Conservation (phyloP, 2,797 vertebrate genomes). For the Sparus aurata region DNA sequence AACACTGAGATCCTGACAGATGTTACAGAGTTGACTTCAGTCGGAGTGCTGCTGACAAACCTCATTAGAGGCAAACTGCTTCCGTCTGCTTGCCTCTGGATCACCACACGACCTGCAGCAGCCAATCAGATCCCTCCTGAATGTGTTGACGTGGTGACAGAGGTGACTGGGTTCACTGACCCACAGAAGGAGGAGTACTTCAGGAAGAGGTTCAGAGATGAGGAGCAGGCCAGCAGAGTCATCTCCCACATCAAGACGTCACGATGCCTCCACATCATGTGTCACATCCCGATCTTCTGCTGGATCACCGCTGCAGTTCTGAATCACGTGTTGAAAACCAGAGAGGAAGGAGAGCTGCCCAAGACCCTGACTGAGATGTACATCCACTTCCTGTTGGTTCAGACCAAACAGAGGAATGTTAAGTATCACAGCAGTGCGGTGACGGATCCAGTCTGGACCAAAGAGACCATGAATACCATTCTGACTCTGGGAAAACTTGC, state of each 20-base stretch:
- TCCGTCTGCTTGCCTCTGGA: conserved; percentile 51
- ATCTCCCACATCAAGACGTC: conserved; percentile 44
- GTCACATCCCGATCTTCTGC: conserved; percentile 60
- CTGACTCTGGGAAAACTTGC: conserved; percentile 51
- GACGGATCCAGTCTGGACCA: conserved; percentile 36
- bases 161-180: conserved; percentile 56
- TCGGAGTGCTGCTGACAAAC: conserved; percentile 41
- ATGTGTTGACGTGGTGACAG: conserved; percentile 47
- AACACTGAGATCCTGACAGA: conserved; percentile 37
- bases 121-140: conserved; percentile 52
- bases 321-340: conserved; percentile 25
- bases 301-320: conserved; percentile 60
- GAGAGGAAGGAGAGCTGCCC: conserved; percentile 32
- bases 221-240: conserved; percentile 23
- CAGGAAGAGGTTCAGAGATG: conserved; percentile 25
- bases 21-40: conserved; percentile 8
- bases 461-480: conserved; percentile 20
- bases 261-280: conserved; percentile 48
- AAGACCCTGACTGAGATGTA: conserved; percentile 59
- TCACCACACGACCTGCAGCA: conserved; percentile 47
- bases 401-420: conserved; percentile 36
- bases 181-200: conserved; percentile 47
- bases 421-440: conserved; percentile 31
- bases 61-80: conserved; percentile 58
- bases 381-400: conserved; percentile 50